Conservation (phyloP, 1,140 invertebrate genomes). For the Euwallacea fornicatus region DNA sequence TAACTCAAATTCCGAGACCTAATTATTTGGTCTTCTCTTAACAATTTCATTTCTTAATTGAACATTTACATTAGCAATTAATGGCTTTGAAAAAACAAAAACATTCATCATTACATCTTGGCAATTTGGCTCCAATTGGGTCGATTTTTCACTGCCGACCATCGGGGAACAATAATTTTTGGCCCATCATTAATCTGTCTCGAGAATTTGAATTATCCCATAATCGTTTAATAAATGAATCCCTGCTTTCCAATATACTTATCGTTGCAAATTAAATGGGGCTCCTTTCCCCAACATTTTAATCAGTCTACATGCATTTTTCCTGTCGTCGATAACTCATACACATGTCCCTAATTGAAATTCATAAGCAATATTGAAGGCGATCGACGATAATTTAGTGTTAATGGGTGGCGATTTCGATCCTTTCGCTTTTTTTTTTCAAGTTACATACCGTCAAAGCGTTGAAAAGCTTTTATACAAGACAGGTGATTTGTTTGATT, state of each 20-base stretch:
- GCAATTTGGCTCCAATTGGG: no score
- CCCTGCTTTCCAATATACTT: background rate
- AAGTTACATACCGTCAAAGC: no score
- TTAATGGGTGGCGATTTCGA: constrained; percentile 4
- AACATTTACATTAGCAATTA: no score
- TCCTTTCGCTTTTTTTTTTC: background rate
- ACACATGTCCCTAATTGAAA: constrained; percentile 10
- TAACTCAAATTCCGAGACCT: no score
- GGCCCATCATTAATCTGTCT: background rate
- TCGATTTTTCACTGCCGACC: background rate
- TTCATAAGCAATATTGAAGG: constrained; percentile 5
- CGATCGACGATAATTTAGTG: background rate
- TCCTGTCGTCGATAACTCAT: constrained; percentile 13
- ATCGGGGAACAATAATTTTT: background rate
- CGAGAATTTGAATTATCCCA: background rate
- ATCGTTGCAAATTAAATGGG: background rate
- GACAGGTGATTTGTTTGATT: no score
- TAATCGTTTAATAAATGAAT: constrained; percentile 1
- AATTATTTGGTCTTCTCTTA: no score
- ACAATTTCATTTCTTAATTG: no score
- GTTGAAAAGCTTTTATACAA: no score
- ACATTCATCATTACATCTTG: no score
- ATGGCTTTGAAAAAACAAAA: no score
- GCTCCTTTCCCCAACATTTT: background rate
- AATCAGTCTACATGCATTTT: background rate